Percentiles rank a stretch among this genome's conserved stretches.
phyloP scores from a whole-genome alignment of 2,888 invertebrate genomes.

The Ormyrus rosae region DNA sequence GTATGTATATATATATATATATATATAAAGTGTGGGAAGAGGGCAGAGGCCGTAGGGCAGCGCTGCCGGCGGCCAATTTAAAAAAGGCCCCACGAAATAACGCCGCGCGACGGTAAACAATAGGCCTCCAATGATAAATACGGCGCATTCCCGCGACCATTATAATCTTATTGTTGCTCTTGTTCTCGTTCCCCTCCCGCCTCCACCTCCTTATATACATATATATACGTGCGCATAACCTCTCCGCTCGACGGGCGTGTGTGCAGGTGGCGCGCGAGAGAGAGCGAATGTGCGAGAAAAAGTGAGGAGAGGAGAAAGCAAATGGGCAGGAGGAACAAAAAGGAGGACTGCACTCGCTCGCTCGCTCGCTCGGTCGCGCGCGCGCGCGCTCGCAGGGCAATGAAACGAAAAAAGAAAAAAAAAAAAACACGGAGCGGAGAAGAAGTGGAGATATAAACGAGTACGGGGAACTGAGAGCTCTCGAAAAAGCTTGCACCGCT shows the following conservation, averaged over 20 bases:
- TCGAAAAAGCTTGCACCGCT: conserved; percentile 59
- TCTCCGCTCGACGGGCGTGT: conserved; percentile 7
- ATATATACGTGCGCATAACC: not conserved
- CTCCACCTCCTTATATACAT: not conserved
- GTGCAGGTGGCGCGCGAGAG: conserved; percentile 64
- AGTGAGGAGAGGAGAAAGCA: conserved; percentile 53
- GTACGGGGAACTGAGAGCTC: conserved; percentile 69
- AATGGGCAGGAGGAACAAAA: not conserved
- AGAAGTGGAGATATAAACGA: conserved; percentile 68
- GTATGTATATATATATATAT: conserved; percentile 8
- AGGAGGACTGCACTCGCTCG: conserved; percentile 13
- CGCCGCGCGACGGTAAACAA: conserved; percentile 66
- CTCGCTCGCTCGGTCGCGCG: too few relatives aligned
- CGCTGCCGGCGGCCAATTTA: conserved; percentile 62
- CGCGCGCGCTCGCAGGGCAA: not conserved
- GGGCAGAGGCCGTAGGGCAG: conserved; percentile 58
- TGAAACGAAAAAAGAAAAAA: conserved; percentile 38
- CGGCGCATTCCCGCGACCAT: conserved; percentile 69
- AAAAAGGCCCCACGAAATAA: conserved; percentile 58
- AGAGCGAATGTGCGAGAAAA: conserved; percentile 38
- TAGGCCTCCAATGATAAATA: conserved; percentile 69
- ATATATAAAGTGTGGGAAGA: conserved; percentile 45
- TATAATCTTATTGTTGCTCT: conserved; percentile 73
- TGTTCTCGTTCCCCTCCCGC: conserved; percentile 63
- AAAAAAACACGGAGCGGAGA: conserved; percentile 46